Conservation (phyloP, 2,888 invertebrate species). For the Formica aserva region DNA sequence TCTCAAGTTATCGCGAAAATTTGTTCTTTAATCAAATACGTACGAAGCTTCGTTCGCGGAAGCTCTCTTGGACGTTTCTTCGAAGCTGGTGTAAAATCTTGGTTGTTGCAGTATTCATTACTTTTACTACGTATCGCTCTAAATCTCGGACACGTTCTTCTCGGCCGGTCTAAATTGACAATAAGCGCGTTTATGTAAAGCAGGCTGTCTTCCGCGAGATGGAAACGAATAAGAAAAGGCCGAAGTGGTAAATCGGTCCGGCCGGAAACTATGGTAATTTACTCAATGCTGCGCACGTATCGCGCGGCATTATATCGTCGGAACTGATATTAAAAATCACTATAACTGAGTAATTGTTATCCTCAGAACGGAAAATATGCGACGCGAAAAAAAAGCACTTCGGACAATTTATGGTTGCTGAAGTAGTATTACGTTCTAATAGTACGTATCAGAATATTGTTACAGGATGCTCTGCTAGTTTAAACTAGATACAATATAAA, state of each 20-base stretch:
- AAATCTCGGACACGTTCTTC: constrained; percentile 56
- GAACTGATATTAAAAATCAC: constrained; percentile 20
- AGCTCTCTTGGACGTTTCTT: background rate
- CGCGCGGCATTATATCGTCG: background rate
- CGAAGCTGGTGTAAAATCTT: constrained; percentile 50
- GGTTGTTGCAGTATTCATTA: constrained; percentile 54
- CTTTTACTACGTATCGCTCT: constrained; percentile 60
- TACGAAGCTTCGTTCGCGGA: background rate
- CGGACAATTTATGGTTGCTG: too few relatives aligned
- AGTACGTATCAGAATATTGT: background rate
- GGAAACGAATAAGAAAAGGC: constrained; percentile 50
- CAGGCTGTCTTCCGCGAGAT: constrained; percentile 39
- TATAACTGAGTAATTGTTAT: background rate
- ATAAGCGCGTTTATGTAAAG: constrained; percentile 70
- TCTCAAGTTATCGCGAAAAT: background rate
- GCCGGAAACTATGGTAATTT: constrained; percentile 47
- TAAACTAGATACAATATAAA: background rate
- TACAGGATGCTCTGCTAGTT: background rate
- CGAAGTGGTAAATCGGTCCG: constrained; percentile 40
- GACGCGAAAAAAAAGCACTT: background rate
- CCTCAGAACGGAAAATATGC: background rate
- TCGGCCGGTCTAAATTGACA: constrained; percentile 59
- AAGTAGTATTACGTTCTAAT: background rate
- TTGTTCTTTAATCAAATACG: background rate
- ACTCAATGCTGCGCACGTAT: constrained; percentile 11